phyloP scores from a whole-genome alignment of 2,888 invertebrate genomes.

The Amblyjoppa fuscipennis region DNA sequence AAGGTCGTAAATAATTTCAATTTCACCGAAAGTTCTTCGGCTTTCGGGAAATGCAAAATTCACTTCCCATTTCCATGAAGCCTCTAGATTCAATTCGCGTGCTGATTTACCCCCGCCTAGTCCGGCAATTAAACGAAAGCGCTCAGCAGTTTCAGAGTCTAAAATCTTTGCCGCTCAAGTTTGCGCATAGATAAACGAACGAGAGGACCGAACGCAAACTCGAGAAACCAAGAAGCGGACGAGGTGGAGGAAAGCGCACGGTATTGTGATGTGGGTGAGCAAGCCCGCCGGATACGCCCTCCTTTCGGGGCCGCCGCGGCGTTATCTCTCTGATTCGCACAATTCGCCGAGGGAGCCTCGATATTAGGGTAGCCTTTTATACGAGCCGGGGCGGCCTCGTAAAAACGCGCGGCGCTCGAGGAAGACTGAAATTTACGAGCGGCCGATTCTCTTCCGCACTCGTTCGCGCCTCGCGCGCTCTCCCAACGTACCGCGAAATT shows the following conservation, averaged over 20 bases:
- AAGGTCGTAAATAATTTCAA: not conserved
- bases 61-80: not conserved
- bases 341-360: slow-evolving; percentile 39
- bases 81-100: not conserved
- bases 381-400: slow-evolving; percentile 26
- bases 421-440: slow-evolving; percentile 56
- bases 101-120: not conserved
- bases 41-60: not conserved
- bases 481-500: slow-evolving; percentile 17
- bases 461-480: slow-evolving; percentile 1
- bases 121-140: not conserved
- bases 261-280: not conserved
- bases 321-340: slow-evolving; percentile 55
- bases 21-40: not conserved
- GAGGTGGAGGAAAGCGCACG: not conserved
- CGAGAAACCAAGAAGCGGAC: not conserved
- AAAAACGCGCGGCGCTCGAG: slow-evolving; percentile 41
- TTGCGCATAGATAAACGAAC: not conserved
- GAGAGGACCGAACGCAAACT: not conserved
- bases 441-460: slow-evolving; percentile 12
- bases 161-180: not conserved
- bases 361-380: slow-evolving; percentile 49
- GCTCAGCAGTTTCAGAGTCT: not conserved
- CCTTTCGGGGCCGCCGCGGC: slow-evolving; percentile 23
- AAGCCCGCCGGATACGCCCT: slow-evolving; percentile 3